Percentiles rank a stretch among this genome's conserved stretches.
Conservation (phyloP, 2,888 invertebrate genomes). For the Megaustenia siamemsis region DNA sequence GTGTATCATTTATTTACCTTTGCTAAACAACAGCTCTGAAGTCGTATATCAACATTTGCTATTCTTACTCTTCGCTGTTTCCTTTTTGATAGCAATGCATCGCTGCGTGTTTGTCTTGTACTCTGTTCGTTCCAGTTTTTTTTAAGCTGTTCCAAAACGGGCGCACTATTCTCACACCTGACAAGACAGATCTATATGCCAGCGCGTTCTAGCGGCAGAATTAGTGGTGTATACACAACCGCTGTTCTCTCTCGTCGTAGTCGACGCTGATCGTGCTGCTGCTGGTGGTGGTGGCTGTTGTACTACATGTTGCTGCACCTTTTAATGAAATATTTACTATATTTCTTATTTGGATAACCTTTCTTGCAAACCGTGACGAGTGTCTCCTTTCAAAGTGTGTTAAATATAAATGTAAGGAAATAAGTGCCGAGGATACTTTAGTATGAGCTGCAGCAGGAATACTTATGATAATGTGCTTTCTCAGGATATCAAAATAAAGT, state of each 20-base stretch:
- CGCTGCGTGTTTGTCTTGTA: not conserved
- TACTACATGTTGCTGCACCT: no score
- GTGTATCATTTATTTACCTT: no score
- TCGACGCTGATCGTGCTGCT: constrained; percentile 7
- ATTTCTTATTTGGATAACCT: not conserved
- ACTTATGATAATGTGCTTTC: no score
- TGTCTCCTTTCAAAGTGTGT: not conserved
- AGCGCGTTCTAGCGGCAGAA: not conserved
- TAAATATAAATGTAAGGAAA: not conserved
- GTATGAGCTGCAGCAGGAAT: not conserved
- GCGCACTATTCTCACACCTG: constrained; percentile 16
- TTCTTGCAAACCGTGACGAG: no score
- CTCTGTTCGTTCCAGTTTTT: not conserved
- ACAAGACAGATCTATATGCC: constrained; percentile 25
- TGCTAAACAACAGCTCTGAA: no score
- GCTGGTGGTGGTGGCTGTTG: not conserved
- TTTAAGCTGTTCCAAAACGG: not conserved
- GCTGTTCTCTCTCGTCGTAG: not conserved
- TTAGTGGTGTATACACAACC: not conserved
- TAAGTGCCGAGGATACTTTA: not conserved
- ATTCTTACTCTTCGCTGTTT: not conserved
- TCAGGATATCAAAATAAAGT: not conserved
- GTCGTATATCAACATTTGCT: not conserved
- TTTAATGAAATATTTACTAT: not conserved
- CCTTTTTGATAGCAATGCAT: no score